Conservation (phyloP, 2,888 invertebrate species). For the Drosophila stalkeri region DNA sequence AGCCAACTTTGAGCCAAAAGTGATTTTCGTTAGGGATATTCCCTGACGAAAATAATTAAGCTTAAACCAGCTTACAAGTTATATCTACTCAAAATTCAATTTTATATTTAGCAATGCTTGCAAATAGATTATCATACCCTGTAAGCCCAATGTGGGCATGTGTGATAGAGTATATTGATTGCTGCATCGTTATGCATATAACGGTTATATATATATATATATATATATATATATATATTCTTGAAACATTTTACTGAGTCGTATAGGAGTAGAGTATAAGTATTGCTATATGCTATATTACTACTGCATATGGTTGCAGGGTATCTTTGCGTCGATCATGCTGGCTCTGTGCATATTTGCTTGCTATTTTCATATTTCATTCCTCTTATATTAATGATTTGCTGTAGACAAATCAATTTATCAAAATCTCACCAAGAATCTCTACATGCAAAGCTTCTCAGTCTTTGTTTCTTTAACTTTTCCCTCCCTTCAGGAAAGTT, state of each 20-base stretch:
- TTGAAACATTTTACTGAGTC: neutral
- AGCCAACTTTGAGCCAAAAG: slow-evolving; percentile 1
- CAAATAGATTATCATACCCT: neutral
- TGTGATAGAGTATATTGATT: neutral
- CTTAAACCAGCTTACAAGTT: slow-evolving; percentile 5
- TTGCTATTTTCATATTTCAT: neutral
- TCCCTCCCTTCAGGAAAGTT: neutral
- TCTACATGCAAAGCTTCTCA: neutral
- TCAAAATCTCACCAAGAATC: neutral
- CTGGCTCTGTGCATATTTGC: neutral
- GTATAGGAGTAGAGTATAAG: neutral
- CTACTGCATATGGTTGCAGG: neutral
- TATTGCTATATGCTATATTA: neutral
- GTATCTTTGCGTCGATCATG: neutral
- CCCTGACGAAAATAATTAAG: slow-evolving; percentile 10
- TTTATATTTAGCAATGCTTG: slow-evolving; percentile 5
- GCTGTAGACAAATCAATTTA: neutral
- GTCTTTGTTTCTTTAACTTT: neutral
- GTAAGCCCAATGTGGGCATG: neutral
- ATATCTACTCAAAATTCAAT: neutral
- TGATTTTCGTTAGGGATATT: slow-evolving; percentile 1
- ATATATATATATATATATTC: neutral
- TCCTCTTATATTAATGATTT: slow-evolving; percentile 2
- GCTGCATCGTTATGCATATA: neutral
- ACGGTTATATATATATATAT: neutral